Conservation (phyloP, 2,113 vertebrate species). For the Raja brachyura region DNA sequence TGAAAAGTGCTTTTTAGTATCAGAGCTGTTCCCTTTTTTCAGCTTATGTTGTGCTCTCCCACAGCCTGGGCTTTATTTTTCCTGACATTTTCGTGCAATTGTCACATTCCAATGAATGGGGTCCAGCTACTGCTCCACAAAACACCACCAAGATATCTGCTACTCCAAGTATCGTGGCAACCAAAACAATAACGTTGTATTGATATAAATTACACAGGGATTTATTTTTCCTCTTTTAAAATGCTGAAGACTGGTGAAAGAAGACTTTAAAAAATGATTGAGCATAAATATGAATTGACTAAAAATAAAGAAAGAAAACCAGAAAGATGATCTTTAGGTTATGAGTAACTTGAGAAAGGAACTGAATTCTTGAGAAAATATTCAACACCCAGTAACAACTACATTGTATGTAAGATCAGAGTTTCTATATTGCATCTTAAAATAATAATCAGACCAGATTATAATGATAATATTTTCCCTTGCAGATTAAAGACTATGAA, state of each 20-base stretch:
- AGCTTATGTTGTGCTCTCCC: background rate
- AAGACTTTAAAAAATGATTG: background rate
- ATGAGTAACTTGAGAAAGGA: background rate
- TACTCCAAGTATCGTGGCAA: no score
- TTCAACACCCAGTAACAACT: background rate
- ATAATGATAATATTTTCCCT: background rate
- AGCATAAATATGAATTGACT: background rate
- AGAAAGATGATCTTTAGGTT: background rate
- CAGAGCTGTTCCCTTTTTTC: background rate
- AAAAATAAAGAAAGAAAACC: background rate
- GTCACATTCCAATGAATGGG: background rate
- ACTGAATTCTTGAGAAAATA: background rate
- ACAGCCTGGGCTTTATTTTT: background rate
- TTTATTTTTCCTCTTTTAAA: background rate
- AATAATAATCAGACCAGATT: background rate
- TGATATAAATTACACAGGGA: background rate
- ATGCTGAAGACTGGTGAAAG: background rate
- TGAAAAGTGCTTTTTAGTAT: background rate
- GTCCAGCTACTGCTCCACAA: background rate
- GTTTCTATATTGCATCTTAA: background rate
- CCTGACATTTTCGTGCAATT: background rate
- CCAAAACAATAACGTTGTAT: background rate
- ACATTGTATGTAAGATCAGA: background rate
- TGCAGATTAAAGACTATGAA: slow-evolving; percentile 86
- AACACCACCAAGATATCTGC: background rate